Conservation (phyloP, 2,888 invertebrate genomes). For the Chaetogeoica ovagalla region DNA sequence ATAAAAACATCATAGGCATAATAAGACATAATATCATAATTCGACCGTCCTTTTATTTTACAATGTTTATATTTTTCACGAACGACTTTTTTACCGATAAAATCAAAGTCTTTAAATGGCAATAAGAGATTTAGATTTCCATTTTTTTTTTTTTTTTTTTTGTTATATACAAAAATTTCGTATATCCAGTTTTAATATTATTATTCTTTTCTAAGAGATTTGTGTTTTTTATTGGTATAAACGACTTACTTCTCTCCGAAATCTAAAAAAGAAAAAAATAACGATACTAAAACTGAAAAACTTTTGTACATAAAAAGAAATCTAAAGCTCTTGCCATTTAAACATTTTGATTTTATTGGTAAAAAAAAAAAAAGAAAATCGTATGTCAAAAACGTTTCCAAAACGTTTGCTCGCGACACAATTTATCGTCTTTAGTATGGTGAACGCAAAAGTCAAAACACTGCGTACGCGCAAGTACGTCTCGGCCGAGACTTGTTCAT, state of each 20-base stretch:
- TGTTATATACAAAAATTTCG: slow-evolving; percentile 37
- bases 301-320: too few relatives aligned
- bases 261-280: slow-evolving; percentile 31
- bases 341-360: too few relatives aligned
- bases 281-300: too few relatives aligned
- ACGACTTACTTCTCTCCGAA: not conserved
- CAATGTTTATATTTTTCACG: slow-evolving; percentile 44
- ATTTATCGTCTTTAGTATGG: too few relatives aligned
- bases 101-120: slow-evolving; percentile 47
- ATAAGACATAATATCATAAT: not conserved
- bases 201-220: slow-evolving; percentile 29
- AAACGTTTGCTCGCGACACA: too few relatives aligned
- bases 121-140: slow-evolving; percentile 15
- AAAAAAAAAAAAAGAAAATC: too few relatives aligned
- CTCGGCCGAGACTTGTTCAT: too few relatives aligned
- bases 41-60: slow-evolving; percentile 10
- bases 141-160: too few relatives aligned
- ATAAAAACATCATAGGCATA: not conserved
- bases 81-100: slow-evolving; percentile 44
- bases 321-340: too few relatives aligned
- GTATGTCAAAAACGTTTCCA: too few relatives aligned
- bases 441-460: too few relatives aligned
- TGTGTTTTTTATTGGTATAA: not conserved
- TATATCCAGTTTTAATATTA: slow-evolving; percentile 36
- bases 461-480: too few relatives aligned